Evolutionary conservation across 2,888 invertebrate genomes (phyloP), one percentile per base, ranked within the genome.

Genomic region (Nymphalis urticae): DNA sequence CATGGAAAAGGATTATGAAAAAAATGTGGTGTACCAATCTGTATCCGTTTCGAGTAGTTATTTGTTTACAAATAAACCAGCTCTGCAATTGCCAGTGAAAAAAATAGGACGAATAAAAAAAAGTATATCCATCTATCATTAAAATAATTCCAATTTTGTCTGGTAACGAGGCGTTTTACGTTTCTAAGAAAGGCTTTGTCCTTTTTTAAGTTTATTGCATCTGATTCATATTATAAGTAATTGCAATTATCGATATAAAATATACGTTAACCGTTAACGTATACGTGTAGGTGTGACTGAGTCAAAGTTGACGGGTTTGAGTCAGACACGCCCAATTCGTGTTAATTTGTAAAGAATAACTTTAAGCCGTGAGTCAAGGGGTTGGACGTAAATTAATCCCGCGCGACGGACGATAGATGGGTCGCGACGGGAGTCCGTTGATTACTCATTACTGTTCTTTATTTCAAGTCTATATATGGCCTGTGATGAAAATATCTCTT

Each of bases 361-460:
- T 50, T 67, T 47, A 53, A 61, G 21, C 51, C 61, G 66, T 73
- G 73, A 73, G 56, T 72, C 71, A 68, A 67, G 63, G 64, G 36
- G 48, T 67, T 54, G 68, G 51, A 64, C 56, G 58, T 74, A 73
- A 70, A 75, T 73, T 73, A 72, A 73, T 74, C 73, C 62, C 47
- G 19, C 24, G 50, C 60, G 73, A 72, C 73, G 66, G 65, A 53
- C 69, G 62, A 66, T 71, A 64, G 71, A 71, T 62, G 68, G 72
- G 65, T 63, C 69, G 64, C 56, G 65, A 60, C 60, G 54, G 48
- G 19, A n/a, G 66, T 21, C 54, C 66, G 64, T 61, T 64, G 69
- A 66, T 71, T 71, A 69, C 63, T 71, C 66, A 71, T 70, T 63
- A 62, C 36, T 21, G 50, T 68, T 60, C 54, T 65, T 70, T 68